Base-by-base conservation (phyloP, 23 tunicate genomes). In the Oikopleura dioica region DNA sequence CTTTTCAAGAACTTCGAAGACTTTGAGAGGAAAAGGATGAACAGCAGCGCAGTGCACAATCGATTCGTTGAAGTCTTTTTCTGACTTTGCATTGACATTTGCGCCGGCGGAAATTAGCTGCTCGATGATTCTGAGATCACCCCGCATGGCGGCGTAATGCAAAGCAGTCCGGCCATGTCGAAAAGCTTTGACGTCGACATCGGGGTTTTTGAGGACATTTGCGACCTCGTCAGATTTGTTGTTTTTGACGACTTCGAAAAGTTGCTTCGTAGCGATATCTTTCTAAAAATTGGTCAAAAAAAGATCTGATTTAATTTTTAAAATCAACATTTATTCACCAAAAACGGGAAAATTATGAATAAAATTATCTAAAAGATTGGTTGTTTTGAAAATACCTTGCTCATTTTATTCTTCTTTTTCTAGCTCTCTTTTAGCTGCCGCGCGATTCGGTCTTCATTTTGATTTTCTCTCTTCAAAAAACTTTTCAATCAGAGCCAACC, bases 21-120 rank as follows among this genome's bases (percentile, higher is more conserved):
- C 33, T 16, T 23, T 28, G 29, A 31, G 2, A 12, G 72, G 72
- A 24, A 2, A 12, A 28, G 72, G 33, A 31, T 63, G 16, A 63
- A 63, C 33, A 2, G 72, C 72, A 21, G 72, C 72, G 72, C 72
- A 63, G 72, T 63, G 72, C 29, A 63, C 72, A 16, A 63, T 63
- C 4, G 72, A 63, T 63, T 63, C 72, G 33, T 63, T 63, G 72
- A 63, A 63, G 33, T 63, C 72, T 16, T 28, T 28, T 2, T 23
- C 2, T 23, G 30, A 12, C 30, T 9, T 44, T 21, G 55, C 55
- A 44, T 44, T 9, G 9, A 44, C 55, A 21, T 44, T 21, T 21
- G 55, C 55, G 55, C 55, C 55, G 16, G 9, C 21, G 9, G 55
- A 44, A 21, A 44, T 44, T 9, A 44, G 55, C 9, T 9, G 21